A percentile compares a stretch with the other conserved stretches of the same genome.
These are phyloP conservation scores for Eupsilia transversa DNA, from an alignment of 2,888 invertebrate species.

Conservation along the genomic window DNA sequence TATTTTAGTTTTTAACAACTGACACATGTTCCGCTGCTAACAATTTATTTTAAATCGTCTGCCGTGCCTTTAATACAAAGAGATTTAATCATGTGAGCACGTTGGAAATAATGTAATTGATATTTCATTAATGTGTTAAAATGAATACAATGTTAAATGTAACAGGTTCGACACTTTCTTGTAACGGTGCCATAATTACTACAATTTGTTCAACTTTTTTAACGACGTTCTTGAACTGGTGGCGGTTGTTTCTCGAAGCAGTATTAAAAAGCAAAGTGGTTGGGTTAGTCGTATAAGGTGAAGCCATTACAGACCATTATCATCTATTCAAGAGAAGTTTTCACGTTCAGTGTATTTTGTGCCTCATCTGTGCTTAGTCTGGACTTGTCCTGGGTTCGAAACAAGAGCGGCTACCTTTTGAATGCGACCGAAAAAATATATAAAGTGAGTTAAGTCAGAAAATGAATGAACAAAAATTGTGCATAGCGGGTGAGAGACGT, in stretches of 20 bases:
- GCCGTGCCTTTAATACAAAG: slow-evolving; percentile 78
- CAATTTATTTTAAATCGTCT: slow-evolving; percentile 71
- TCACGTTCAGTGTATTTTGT: slow-evolving; percentile 63
- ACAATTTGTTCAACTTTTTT: slow-evolving; percentile 34
- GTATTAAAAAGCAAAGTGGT: slow-evolving; percentile 57
- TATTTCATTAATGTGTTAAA: slow-evolving; percentile 49
- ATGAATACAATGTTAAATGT: too few species aligned
- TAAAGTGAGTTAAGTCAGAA: slow-evolving; percentile 67
- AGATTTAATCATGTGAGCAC: slow-evolving; percentile 63
- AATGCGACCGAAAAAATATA: slow-evolving; percentile 68
- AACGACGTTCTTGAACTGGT: slow-evolving; percentile 19
- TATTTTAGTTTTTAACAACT: slow-evolving; percentile 83
- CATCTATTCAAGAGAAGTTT: slow-evolving; percentile 71
- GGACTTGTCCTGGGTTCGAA: slow-evolving; percentile 51
- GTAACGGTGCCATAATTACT: slow-evolving; percentile 15
- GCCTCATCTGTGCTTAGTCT: slow-evolving; percentile 56
- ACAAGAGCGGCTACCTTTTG: slow-evolving; percentile 71
- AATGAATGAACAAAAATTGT: slow-evolving; percentile 85
- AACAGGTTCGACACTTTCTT: slow-evolving; percentile 41
- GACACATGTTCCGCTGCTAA: slow-evolving; percentile 80
- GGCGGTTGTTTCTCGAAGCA: slow-evolving; percentile 17
- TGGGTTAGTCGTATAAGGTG: slow-evolving; percentile 71
- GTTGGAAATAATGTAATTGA: slow-evolving; percentile 49
- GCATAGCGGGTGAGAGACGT: slow-evolving; percentile 69
- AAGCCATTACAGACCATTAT: slow-evolving; percentile 73